Percentiles rank a stretch among this genome's conserved stretches.
Conservation (phyloP, 2,113 vertebrate species). For the Aviceda subcristata region DNA sequence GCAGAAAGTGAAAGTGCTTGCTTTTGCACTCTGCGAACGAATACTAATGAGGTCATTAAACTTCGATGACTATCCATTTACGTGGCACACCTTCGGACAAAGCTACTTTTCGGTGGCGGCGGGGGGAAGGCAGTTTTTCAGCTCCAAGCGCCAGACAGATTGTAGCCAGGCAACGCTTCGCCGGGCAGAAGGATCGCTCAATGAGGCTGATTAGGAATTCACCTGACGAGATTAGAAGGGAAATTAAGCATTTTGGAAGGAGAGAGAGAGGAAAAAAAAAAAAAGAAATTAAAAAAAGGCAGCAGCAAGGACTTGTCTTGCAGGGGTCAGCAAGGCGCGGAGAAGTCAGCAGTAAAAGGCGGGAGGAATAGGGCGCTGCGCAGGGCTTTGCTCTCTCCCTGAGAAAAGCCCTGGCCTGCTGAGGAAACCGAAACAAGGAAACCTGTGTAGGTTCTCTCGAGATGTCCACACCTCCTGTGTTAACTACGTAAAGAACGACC, state of each 20-base stretch:
- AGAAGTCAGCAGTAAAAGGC: background rate
- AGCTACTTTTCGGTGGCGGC: accelerated
- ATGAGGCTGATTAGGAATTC: background rate
- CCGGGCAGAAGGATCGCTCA: background rate
- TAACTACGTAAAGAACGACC: background rate
- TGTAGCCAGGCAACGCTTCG: background rate
- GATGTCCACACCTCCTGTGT: background rate
- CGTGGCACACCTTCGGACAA: background rate
- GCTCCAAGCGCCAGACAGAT: background rate
- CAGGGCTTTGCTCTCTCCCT: background rate
- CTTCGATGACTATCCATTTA: background rate
- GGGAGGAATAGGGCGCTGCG: background rate
- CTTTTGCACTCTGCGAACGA: background rate
- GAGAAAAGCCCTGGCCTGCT: background rate
- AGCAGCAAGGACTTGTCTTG: background rate
- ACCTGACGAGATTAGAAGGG: background rate
- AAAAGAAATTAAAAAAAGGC: background rate
- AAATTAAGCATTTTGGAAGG: background rate
- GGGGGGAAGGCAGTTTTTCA: background rate
- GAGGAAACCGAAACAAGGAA: background rate
- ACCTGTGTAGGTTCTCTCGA: background rate
- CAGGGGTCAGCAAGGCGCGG: background rate
- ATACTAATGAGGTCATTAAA: slow-evolving; percentile 11
- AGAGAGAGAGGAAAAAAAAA: background rate
- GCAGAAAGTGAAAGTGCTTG: background rate